These are phyloP conservation scores for Aurelia coerulea DNA, from an alignment of 30 jellyfish, hydroid and myxozoan genomes.

Conservation along the genomic window DNA sequence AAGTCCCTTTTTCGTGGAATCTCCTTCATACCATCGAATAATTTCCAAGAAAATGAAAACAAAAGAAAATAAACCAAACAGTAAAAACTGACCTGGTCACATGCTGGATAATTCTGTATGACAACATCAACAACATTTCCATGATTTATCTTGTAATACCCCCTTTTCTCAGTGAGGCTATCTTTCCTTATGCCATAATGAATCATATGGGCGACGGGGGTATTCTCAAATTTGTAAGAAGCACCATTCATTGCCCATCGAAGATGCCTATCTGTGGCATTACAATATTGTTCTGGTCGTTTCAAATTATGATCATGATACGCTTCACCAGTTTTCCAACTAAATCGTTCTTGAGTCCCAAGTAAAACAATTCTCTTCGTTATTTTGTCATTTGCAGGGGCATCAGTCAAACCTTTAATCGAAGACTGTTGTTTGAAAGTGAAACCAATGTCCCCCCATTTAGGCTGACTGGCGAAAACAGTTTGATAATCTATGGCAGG, in stretches of 20 bases:
- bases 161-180: slow-evolving; percentile 41
- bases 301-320: slow-evolving; percentile 14
- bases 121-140: slow-evolving; percentile 57
- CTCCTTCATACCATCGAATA: background rate
- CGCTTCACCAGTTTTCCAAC: slow-evolving; percentile 44
- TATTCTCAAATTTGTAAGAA: slow-evolving; percentile 49
- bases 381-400: slow-evolving; percentile 41
- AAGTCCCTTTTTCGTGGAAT: no score
- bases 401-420: slow-evolving; percentile 28
- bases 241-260: slow-evolving; percentile 78
- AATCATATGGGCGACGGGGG: slow-evolving; percentile 73
- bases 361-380: slow-evolving; percentile 57
- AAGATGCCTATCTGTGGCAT: slow-evolving; percentile 38
- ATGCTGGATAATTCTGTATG: slow-evolving; percentile 64
- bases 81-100: slow-evolving; percentile 24
- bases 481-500: slow-evolving; percentile 15
- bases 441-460: slow-evolving; percentile 58
- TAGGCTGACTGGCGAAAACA: slow-evolving; percentile 56
- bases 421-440: slow-evolving; percentile 37
- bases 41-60: background rate
- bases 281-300: slow-evolving; percentile 46
- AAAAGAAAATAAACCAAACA: background rate
- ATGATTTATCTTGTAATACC: slow-evolving; percentile 43
- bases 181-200: slow-evolving; percentile 29
- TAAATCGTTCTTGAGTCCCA: slow-evolving; percentile 71